These are phyloP conservation scores for Campoplex capitator DNA, from an alignment of 2,888 invertebrate genomes.

Conservation along the genomic window DNA sequence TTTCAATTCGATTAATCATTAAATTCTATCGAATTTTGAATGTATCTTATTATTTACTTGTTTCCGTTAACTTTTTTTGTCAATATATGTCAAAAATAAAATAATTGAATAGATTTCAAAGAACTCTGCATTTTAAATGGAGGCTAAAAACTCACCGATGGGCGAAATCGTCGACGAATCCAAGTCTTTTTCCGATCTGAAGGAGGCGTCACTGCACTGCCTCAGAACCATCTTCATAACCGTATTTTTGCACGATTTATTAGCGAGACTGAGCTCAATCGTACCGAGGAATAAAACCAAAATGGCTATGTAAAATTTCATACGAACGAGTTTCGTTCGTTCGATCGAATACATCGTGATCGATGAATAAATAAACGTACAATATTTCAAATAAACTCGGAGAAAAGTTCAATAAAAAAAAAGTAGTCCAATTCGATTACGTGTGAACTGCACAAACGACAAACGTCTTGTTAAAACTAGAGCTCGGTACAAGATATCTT, in stretches of 20 bases:
- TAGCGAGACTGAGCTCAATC: conserved; percentile 25
- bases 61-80: too few relatives aligned
- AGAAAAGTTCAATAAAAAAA: background rate
- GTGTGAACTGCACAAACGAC: conserved; percentile 32
- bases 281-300: background rate
- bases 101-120: background rate
- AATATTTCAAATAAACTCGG: background rate
- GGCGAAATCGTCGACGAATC: background rate
- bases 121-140: background rate
- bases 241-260: conserved; percentile 35
- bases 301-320: background rate
- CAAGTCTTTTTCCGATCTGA: conserved; percentile 22
- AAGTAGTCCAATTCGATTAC: background rate
- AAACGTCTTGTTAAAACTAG: conserved; percentile 44
- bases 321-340: background rate
- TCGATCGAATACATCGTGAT: background rate
- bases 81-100: background rate
- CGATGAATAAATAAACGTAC: background rate
- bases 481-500: conserved; percentile 14
- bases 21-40: background rate
- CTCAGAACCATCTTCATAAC: conserved; percentile 39
- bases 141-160: conserved; percentile 3
- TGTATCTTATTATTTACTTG: background rate
- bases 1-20: background rate
- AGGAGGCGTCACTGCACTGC: conserved; percentile 34